Base-by-base conservation (phyloP, 2,888 invertebrate species). In the Phortica okadai region DNA sequence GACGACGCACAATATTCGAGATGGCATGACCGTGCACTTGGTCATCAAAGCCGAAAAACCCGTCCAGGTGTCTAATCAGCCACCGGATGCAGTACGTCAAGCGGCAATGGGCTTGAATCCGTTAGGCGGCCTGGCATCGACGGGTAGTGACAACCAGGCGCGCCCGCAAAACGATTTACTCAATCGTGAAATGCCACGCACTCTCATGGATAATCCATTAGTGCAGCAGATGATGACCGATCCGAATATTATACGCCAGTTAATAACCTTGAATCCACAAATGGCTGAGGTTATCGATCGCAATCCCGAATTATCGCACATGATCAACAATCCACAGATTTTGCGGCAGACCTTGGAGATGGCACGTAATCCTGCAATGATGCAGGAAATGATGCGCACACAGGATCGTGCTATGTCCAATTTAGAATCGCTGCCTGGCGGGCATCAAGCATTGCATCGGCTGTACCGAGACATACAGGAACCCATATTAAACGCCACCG, bases 381-480 rank as follows among this genome's bases (percentile, higher is more conserved):
- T 99, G 88, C 98, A 99, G 91, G 99, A 99, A 90, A 92, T 99
- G 84, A 98, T 99, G 98, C 94, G 99, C 80, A 96, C 96, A 11
- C 97, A 99, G 89, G 99, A 99, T 92, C 94, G 98, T 84, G 98
- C 98, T 42, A 94, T 99, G 89, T 97, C 97, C 82, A 99, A 99
- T 92, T 93, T 99, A 82, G 98, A 99, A 93, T 96, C 96, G 83
- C 95, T 96, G 91, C 96, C 97, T 25, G 94, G 97, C 85, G 98
- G 98, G 10, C 98, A 98, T 90, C 98, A 97, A 91, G 98, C 98
- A 3, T 93, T 99, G 80, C 97, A 98, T 90, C 94, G 98, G 82
- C 97, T 98, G 94, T 98, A 98, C 92, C 94, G 97, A 80, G 98
- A 98, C 90, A 96, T 98, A 80, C 98, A 99, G 90, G 99, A 99